phyloP scores from a whole-genome alignment of 2,113 vertebrate genomes.

The Acinonyx jubatus region DNA sequence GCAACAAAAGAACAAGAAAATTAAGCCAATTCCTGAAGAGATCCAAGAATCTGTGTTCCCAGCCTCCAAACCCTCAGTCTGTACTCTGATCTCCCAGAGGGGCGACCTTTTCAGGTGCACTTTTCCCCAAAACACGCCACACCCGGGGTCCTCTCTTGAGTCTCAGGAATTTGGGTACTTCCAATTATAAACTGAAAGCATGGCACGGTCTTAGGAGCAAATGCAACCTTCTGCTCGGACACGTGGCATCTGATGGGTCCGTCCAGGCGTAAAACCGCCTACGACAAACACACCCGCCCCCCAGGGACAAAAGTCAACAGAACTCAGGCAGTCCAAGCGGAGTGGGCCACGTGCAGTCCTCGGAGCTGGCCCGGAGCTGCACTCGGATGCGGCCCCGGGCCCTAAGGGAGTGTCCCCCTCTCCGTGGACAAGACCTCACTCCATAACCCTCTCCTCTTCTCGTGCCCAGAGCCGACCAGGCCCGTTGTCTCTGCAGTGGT shows the following conservation, averaged over 20 bases:
- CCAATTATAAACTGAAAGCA: background rate
- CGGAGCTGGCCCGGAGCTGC: background rate
- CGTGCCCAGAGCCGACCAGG: background rate
- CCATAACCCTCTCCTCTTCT: background rate
- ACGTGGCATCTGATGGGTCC: background rate
- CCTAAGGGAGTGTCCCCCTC: background rate
- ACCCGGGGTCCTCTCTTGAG: background rate
- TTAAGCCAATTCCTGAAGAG: fast-evolving
- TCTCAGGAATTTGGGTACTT: background rate
- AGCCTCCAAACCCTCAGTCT: background rate
- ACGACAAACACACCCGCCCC: background rate
- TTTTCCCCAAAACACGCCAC: background rate
- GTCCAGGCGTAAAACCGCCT: background rate
- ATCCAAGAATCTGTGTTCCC: fast-evolving
- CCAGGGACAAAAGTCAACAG: background rate
- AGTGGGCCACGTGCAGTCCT: fast-evolving
- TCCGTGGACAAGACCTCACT: background rate
- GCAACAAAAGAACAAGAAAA: background rate
- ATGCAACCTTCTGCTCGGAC: background rate
- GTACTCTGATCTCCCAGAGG: background rate
- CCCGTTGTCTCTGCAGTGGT: too few relatives aligned
- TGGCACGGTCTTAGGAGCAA: too few relatives aligned
- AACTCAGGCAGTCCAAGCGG: fast-evolving
- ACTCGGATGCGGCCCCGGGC: background rate
- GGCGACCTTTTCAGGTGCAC: fast-evolving